These are phyloP conservation scores for Hybognathus amarus DNA, from an alignment of 2,797 vertebrate species.

Conservation along the genomic window DNA sequence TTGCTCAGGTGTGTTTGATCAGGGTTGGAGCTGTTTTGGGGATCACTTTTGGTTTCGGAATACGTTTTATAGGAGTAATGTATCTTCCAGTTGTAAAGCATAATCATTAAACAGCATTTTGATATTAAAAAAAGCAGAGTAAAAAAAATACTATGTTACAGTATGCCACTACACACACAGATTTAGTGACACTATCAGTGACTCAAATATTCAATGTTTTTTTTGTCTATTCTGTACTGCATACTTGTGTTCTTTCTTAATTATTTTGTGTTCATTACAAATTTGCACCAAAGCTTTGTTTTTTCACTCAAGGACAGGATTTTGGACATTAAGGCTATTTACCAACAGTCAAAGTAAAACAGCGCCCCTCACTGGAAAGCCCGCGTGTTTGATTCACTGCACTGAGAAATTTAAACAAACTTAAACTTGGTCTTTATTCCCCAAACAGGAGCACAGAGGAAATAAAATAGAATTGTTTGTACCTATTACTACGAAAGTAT, in stretches of 20 bases:
- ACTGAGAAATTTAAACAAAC: neutral
- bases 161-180: neutral
- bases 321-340: too few relatives aligned
- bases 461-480: neutral
- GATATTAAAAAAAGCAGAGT: neutral
- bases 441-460: neutral
- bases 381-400: neutral
- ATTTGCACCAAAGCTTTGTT: conserved; percentile 68
- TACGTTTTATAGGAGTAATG: neutral
- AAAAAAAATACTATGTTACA: neutral
- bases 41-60: too few relatives aligned
- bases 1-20: too few relatives aligned
- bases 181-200: neutral
- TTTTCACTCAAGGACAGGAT: conserved; percentile 71
- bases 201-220: neutral
- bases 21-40: too few relatives aligned
- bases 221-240: neutral
- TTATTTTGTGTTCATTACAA: conserved; percentile 74
- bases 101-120: neutral
- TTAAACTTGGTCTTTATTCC: neutral
- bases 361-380: conserved; percentile 74
- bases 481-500: neutral
- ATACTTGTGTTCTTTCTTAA: conserved; percentile 65
- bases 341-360: conserved; percentile 65
- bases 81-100: neutral